phyloP scores from a whole-genome alignment of 2,888 invertebrate genomes.

The Stenolophus ochropezus region DNA sequence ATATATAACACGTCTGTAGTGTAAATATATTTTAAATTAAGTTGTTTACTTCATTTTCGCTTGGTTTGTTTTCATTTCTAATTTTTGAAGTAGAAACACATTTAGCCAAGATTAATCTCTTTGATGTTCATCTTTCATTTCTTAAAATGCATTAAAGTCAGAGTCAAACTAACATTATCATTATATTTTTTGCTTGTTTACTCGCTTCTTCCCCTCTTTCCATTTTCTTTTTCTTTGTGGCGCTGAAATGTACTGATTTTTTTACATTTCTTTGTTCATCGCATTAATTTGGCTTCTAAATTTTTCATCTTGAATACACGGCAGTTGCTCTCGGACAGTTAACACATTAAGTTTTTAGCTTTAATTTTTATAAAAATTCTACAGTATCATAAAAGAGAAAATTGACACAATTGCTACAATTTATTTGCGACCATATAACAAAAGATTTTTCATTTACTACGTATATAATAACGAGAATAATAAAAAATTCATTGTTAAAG shows the following conservation, averaged over 20 bases:
- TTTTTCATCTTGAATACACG: background rate
- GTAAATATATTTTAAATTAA: conserved; percentile 52
- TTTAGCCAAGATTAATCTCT: conserved; percentile 57
- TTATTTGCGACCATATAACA: too few relatives aligned
- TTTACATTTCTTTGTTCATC: conserved; percentile 7
- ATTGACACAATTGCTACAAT: too few relatives aligned
- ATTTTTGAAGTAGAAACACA: conserved; percentile 55
- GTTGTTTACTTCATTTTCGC: conserved; percentile 48
- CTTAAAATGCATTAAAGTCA: conserved; percentile 55
- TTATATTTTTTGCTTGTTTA: conserved; percentile 53
- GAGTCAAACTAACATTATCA: conserved; percentile 57
- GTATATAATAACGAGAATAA: too few relatives aligned
- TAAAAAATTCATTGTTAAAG: too few relatives aligned
- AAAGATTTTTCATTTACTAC: too few relatives aligned
- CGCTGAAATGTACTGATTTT: conserved; percentile 21
- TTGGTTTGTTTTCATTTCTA: conserved; percentile 28
- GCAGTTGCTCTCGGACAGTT: background rate
- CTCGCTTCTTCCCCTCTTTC: conserved; percentile 4
- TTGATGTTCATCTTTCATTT: conserved; percentile 58
- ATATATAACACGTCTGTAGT: conserved; percentile 48
- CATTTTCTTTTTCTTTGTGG: conserved; percentile 18
- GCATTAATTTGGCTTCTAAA: conserved; percentile 11
- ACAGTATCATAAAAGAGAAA: too few relatives aligned
- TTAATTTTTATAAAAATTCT: background rate
- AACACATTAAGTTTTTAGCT: background rate